These are phyloP conservation scores for Pogona vitticeps DNA, from an alignment of 2,113 vertebrate species.

Conservation along the genomic window DNA sequence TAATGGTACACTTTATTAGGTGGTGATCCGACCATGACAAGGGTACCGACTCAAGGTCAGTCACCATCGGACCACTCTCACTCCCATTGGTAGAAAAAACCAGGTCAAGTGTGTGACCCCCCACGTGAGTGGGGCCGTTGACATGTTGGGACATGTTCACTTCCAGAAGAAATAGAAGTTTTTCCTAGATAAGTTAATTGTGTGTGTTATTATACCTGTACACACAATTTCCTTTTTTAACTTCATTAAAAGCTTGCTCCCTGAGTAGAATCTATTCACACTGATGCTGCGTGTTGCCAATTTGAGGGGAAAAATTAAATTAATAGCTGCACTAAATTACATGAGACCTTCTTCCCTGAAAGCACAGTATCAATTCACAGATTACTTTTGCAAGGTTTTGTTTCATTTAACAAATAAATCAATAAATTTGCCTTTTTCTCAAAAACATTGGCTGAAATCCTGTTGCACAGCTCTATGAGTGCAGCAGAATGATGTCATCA, in stretches of 20 bases:
- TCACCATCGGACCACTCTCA: too few relatives aligned
- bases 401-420: slow-evolving; percentile 8
- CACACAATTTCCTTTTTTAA: slow-evolving; percentile 51
- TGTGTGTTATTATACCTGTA: slow-evolving; percentile 7
- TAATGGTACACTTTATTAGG: too few relatives aligned
- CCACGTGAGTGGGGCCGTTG: too few relatives aligned
- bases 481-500: too few relatives aligned
- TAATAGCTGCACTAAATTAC: background rate
- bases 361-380: slow-evolving; percentile 15
- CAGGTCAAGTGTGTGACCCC: too few relatives aligned
- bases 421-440: slow-evolving; percentile 14
- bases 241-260: slow-evolving; percentile 52
- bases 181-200: slow-evolving; percentile 37
- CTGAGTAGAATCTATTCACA: slow-evolving; percentile 32
- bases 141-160: too few relatives aligned
- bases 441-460: background rate
- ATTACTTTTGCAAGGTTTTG: slow-evolving; percentile 11
- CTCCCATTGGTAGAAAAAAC: too few relatives aligned
- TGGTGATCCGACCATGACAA: too few relatives aligned
- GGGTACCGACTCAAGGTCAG: too few relatives aligned
- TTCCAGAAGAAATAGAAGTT: background rate
- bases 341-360: slow-evolving; percentile 32
- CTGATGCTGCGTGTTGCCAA: slow-evolving; percentile 44
- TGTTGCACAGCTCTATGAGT: too few relatives aligned
- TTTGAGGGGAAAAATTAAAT: slow-evolving; percentile 54